Conservation (phyloP, 2,888 invertebrate genomes). For the Allacma fusca region DNA sequence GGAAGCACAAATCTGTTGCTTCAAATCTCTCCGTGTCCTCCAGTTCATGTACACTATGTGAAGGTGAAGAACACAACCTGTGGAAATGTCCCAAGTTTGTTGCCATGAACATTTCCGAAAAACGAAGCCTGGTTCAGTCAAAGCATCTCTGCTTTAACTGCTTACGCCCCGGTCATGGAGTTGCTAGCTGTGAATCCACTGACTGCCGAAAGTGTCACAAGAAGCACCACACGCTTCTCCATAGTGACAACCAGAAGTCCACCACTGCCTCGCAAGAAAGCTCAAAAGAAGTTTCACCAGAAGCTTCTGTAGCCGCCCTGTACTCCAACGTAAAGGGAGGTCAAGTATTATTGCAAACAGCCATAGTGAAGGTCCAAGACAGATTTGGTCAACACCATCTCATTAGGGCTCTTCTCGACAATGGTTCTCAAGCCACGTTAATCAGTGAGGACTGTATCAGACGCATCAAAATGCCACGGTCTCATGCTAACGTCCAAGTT, state of each 20-base stretch:
- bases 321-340: too few species aligned
- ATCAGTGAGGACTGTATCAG: not conserved
- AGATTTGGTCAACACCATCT: not conserved
- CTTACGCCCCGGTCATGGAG: not conserved
- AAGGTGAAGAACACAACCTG: too few species aligned
- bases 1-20: too few species aligned
- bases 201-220: not conserved
- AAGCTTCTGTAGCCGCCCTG: not conserved
- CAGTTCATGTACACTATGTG: too few species aligned
- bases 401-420: not conserved
- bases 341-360: conserved; percentile 1
- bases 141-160: not conserved
- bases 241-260: not conserved
- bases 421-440: not conserved
- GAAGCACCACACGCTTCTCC: conserved; percentile 7
- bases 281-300: not conserved
- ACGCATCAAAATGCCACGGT: not conserved
- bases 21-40: too few species aligned
- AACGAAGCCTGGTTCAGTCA: not conserved
- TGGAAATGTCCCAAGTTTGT: too few species aligned
- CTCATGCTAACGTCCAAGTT: not conserved
- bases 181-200: not conserved
- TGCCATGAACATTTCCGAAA: not conserved
- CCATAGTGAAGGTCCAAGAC: not conserved
- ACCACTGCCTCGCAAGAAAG: not conserved